Conservation (phyloP, 92 coral and sea anemone genomes). For the Actinernus sp. region DNA sequence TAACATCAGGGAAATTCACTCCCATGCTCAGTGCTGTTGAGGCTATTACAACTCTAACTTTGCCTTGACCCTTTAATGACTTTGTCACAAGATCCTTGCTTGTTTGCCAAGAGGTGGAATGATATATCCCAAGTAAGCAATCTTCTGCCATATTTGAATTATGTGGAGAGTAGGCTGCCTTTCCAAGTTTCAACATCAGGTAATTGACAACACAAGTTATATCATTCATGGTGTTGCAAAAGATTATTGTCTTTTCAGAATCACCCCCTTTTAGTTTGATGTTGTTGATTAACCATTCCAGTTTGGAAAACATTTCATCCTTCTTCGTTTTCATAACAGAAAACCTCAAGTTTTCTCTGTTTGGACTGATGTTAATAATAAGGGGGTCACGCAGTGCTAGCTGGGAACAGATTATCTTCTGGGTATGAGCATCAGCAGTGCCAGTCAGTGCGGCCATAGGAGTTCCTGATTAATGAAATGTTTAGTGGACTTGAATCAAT, state of each 20-base stretch:
- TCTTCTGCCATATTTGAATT: constrained; percentile 16
- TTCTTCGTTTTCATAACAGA: constrained; percentile 31
- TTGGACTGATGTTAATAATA: constrained; percentile 46
- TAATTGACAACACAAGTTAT: constrained; percentile 33
- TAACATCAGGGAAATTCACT: no score
- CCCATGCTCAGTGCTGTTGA: constrained; percentile 67
- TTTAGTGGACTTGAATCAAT: no score
- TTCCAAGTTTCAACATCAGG: constrained; percentile 36
- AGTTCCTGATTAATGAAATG: no score
- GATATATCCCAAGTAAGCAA: constrained; percentile 41
- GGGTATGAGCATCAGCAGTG: constrained; percentile 55
- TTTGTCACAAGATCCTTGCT: constrained; percentile 17
- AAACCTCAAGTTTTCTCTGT: constrained; percentile 39
- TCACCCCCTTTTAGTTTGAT: constrained; percentile 8
- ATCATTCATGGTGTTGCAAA: constrained; percentile 60
- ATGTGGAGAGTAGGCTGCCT: neutral
- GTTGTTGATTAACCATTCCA: constrained; percentile 38
- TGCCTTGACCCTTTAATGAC: constrained; percentile 43
- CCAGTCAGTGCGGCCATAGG: constrained; percentile 62
- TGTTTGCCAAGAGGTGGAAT: constrained; percentile 57
- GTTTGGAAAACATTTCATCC: neutral
- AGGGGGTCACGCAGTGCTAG: constrained; percentile 10
- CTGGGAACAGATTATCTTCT: constrained; percentile 12
- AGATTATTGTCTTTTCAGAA: no score
- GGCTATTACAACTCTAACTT: constrained; percentile 27